Evolutionary conservation across 1,140 invertebrate genomes (phyloP).

Genomic region (Drosophila subobscura): DNA sequence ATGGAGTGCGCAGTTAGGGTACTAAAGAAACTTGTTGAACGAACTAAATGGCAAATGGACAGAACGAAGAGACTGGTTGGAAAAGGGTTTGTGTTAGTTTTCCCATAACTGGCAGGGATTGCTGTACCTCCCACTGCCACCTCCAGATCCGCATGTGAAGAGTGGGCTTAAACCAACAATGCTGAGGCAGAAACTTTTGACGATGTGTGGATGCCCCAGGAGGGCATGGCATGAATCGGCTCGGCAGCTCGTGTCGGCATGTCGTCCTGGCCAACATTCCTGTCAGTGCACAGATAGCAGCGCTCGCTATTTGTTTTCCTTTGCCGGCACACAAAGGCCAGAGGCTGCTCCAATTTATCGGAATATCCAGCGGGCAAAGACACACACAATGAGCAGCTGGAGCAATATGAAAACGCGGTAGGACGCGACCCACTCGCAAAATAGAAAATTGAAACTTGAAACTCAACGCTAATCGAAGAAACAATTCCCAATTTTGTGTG

Average conservation of each 20-base stretch:
- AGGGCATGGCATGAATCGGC: background rate
- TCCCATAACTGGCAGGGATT: background rate
- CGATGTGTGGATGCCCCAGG: slow-evolving; percentile 55
- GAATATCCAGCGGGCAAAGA: slow-evolving; percentile 5
- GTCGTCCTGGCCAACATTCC: slow-evolving; percentile 42
- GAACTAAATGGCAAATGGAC: too few relatives aligned
- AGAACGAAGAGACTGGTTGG: too few relatives aligned
- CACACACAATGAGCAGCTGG: slow-evolving; percentile 59
- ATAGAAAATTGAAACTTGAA: background rate
- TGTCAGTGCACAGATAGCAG: slow-evolving; percentile 74
- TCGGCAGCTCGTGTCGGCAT: slow-evolving; percentile 58
- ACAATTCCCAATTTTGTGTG: slow-evolving; percentile 15
- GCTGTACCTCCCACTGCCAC: slow-evolving; percentile 15
- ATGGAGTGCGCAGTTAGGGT: too few relatives aligned
- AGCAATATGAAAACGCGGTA: slow-evolving; percentile 75
- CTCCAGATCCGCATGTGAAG: slow-evolving; percentile 6
- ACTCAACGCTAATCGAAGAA: slow-evolving; percentile 2
- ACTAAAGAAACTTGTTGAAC: too few relatives aligned
- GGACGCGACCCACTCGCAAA: background rate
- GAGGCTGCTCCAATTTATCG: slow-evolving; percentile 20
- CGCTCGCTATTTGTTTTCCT: slow-evolving; percentile 70
- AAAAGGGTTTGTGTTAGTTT: background rate
- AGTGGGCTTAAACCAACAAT: slow-evolving; percentile 48
- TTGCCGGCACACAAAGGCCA: slow-evolving; percentile 26
- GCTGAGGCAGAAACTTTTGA: slow-evolving; percentile 48